phyloP scores from a whole-genome alignment of 1,140 invertebrate genomes.

The Trichonephila clavata region DNA sequence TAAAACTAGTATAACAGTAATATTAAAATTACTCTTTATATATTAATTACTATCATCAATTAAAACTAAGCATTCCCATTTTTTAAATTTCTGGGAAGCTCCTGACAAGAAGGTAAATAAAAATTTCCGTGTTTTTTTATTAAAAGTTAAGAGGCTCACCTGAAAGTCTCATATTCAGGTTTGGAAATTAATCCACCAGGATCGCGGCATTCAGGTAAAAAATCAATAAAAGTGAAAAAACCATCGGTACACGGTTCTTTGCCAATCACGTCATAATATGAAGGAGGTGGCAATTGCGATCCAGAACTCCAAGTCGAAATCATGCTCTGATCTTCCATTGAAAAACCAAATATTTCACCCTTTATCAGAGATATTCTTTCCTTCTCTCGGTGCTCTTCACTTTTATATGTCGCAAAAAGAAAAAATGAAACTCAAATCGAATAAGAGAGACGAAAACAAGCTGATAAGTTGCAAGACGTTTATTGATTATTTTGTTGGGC shows the following conservation, averaged over 20 bases:
- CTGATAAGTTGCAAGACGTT: neutral
- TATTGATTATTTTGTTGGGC: neutral
- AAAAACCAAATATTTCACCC: neutral
- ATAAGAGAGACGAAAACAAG: neutral
- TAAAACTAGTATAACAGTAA: too few relatives aligned
- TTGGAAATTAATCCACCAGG: conserved; percentile 19
- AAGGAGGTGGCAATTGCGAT: neutral
- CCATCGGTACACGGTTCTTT: neutral
- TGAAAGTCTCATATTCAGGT: conserved; percentile 33
- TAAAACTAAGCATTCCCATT: too few relatives aligned
- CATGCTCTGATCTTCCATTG: neutral
- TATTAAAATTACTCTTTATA: too few relatives aligned
- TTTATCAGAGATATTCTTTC: neutral
- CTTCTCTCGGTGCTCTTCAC: neutral
- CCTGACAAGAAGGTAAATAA: too few relatives aligned
- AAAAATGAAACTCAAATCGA: neutral
- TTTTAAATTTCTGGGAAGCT: too few relatives aligned
- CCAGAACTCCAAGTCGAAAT: conserved; percentile 56
- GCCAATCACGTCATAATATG: neutral
- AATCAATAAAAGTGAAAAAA: conserved; percentile 70
- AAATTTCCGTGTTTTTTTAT: too few relatives aligned
- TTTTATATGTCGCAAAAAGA: neutral
- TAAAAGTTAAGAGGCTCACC: neutral
- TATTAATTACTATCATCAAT: too few relatives aligned
- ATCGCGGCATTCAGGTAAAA: conserved; percentile 49